A percentile compares a stretch with the other conserved stretches of the same genome.
Evolutionary conservation across 2,888 invertebrate genomes (phyloP).

Genomic region (Malacosoma neustria): DNA sequence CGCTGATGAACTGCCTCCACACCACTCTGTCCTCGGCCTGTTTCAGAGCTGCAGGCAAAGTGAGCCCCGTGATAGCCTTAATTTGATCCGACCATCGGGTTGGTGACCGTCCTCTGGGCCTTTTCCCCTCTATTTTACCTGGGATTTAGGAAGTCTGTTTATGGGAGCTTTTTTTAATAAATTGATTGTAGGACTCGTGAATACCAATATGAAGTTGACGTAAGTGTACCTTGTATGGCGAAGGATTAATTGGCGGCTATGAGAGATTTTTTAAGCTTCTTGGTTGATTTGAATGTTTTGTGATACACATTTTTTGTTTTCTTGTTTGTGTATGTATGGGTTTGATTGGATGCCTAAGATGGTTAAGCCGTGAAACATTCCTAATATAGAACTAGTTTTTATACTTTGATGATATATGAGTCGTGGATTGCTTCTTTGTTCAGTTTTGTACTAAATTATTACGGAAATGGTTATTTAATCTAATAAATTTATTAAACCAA

Average conservation of each 20-base stretch:
- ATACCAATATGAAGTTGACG: slow-evolving; percentile 60
- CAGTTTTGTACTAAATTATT: neutral
- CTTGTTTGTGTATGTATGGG: slow-evolving; percentile 19
- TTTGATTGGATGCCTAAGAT: slow-evolving; percentile 12
- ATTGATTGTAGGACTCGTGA: slow-evolving; percentile 51
- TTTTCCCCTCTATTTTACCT: too few species aligned
- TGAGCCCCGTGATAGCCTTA: too few species aligned
- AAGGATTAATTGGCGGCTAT: slow-evolving; percentile 56
- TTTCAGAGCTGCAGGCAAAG: too few species aligned
- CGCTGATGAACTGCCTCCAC: too few species aligned
- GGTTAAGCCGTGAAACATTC: slow-evolving; percentile 15
- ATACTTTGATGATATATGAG: neutral
- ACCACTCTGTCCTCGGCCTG: too few species aligned
- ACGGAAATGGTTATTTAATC: slow-evolving; percentile 2
- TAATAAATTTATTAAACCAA: slow-evolving; percentile 18
- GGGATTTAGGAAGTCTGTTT: slow-evolving; percentile 59
- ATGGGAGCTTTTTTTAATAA: slow-evolving; percentile 61
- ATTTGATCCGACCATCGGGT: too few species aligned
- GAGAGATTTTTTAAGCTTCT: slow-evolving; percentile 18
- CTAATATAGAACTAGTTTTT: slow-evolving; percentile 5
- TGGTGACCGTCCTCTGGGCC: too few species aligned
- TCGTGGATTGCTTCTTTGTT: neutral
- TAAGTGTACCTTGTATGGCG: slow-evolving; percentile 55
- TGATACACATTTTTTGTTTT: slow-evolving; percentile 20
- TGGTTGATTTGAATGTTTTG: slow-evolving; percentile 27